Base-by-base conservation (phyloP, 2,888 invertebrate genomes). In the Orchesellides sinensis region DNA sequence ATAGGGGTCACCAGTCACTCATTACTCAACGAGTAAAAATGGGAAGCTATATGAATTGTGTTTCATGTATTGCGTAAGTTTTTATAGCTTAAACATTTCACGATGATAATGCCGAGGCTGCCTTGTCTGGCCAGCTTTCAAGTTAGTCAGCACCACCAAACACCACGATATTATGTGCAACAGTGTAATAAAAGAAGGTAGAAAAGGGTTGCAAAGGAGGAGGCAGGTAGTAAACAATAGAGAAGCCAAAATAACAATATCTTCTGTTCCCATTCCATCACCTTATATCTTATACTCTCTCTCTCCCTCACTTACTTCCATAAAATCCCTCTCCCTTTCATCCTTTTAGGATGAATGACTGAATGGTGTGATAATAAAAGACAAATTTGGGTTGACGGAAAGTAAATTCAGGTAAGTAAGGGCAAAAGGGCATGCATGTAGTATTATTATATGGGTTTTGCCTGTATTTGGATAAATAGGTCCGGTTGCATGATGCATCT, bases 251-350 rank as follows among this genome's bases (percentile, higher is more conserved):
- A 73, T 29, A 52, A 47, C n/a, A n/a, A n/a, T 25, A 32, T 63
- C 49, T n/a, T 21, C 32, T 74, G 74, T 65, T 74, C 73, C 61
- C 40, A 73, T 63, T 73, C 74, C 65, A 52, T 65, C 52, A 45
- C 21, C 19, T 52, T 49, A 27, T 52, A 23, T 54, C 10, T 14
- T 32, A 68, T 56, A 32, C 61, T 49, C 49, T 32, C 21, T 52
- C 12, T 4, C 21, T 25, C n/a, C 17, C n/a, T 21, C 29, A 17
- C 40, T 72, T 47, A 21, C 72, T 35, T 49, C 65, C 74, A 74
- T 52, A 65, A 74, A 65, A 52, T 49, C 17, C 74, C 74, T 63
- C 61, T 63, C 63, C 52, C 74, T 63, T 74, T 73, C 72, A 10
- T 61, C 49, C n/a, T n/a, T 23, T 54, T 25, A 63, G 73, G 63